phyloP scores from a whole-genome alignment of 2,113 vertebrate genomes.

The Odontesthes bonariensis region DNA sequence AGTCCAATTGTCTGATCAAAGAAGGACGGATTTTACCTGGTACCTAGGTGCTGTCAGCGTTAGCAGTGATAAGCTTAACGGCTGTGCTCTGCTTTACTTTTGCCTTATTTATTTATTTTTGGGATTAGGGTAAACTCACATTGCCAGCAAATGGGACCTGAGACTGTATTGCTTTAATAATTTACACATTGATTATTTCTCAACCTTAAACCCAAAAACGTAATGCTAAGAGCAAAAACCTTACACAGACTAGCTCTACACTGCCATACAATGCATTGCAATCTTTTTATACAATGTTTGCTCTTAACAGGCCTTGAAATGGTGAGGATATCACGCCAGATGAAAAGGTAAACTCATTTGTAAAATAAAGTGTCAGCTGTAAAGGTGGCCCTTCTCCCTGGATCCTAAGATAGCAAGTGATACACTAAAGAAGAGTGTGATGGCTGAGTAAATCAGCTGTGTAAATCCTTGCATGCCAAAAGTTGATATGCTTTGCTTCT shows the following conservation, averaged over 20 bases:
- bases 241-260: not conserved
- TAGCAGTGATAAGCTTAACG: not conserved
- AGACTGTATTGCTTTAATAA: not conserved
- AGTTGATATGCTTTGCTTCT: slow-evolving; percentile 1
- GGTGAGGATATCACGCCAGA: no score
- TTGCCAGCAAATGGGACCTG: not conserved
- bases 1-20: not conserved
- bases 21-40: not conserved
- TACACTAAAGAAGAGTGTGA: not conserved
- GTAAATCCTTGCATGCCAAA: not conserved
- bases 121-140: slow-evolving; percentile 13
- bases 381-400: not conserved
- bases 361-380: no score
- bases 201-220: not conserved
- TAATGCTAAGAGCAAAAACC: not conserved
- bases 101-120: slow-evolving; percentile 6
- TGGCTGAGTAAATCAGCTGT: slow-evolving; percentile 4
- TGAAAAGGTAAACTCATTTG: no score
- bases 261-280: no score
- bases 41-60: not conserved
- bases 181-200: not conserved
- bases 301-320: no score
- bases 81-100: not conserved
- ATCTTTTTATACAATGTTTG: no score
- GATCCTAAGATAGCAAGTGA: not conserved